Percentiles rank a stretch among this genome's conserved stretches.
Evolutionary conservation across 1,140 invertebrate species (phyloP).

Genomic region (Cepaea nemoralis): DNA sequence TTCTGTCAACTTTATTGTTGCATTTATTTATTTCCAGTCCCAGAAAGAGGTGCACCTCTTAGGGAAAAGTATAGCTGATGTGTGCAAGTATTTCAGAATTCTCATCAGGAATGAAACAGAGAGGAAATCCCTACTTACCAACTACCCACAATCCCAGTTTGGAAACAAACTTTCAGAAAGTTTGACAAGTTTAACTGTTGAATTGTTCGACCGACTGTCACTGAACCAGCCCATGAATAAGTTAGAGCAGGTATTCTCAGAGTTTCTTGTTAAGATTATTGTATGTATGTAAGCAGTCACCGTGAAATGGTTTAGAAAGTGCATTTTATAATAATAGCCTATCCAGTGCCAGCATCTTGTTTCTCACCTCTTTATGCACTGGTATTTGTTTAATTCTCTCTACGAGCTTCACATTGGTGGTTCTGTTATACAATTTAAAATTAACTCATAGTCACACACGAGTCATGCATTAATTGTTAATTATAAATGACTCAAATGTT

Average conservation of each 20-base stretch:
- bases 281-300: too few species aligned
- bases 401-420: too few species aligned
- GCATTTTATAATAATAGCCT: too few species aligned
- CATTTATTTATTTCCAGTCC: background rate
- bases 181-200: background rate
- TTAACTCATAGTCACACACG: too few species aligned
- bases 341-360: too few species aligned
- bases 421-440: too few species aligned
- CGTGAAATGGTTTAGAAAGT: too few species aligned
- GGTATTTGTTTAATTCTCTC: too few species aligned
- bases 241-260: background rate
- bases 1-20: background rate
- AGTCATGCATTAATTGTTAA: too few species aligned
- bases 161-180: background rate
- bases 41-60: background rate
- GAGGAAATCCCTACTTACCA: background rate
- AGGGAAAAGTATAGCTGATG: background rate
- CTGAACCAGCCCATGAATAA: background rate
- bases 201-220: background rate
- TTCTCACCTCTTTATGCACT: too few species aligned
- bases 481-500: too few species aligned
- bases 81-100: background rate
- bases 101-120: background rate
- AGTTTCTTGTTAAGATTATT: too few species aligned
- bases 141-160: background rate